phyloP scores from a whole-genome alignment of 2,888 invertebrate species.

The Pantelozetes paolii region DNA sequence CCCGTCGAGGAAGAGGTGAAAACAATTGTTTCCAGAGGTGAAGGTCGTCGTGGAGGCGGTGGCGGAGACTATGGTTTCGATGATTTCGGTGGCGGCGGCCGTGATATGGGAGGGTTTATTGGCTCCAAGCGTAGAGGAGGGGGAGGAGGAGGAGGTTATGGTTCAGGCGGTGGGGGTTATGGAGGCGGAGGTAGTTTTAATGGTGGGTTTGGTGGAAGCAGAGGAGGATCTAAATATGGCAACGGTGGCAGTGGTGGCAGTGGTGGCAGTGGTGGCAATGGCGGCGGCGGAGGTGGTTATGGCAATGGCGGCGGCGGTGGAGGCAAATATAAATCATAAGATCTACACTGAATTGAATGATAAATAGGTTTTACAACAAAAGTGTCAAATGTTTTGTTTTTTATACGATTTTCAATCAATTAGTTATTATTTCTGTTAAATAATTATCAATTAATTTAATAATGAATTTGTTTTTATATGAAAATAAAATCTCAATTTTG shows the following conservation, averaged over 20 bases:
- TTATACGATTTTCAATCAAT: too few relatives aligned
- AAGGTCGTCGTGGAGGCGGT: not conserved
- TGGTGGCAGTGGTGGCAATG: not conserved
- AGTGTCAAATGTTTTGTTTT: too few relatives aligned
- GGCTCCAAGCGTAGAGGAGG: slow-evolving; percentile 11
- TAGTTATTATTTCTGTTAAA: too few relatives aligned
- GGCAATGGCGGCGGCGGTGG: not conserved
- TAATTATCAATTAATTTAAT: too few relatives aligned
- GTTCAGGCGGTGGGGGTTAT: slow-evolving; percentile 6
- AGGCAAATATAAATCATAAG: too few relatives aligned
- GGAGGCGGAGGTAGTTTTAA: not conserved
- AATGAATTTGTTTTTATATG: too few relatives aligned
- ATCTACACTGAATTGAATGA: too few relatives aligned
- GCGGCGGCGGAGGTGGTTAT: too few relatives aligned
- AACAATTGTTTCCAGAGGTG: slow-evolving; percentile 25
- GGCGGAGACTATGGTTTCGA: slow-evolving; percentile 12
- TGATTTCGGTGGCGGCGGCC: not conserved
- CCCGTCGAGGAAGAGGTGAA: slow-evolving; percentile 10
- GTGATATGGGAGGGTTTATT: not conserved
- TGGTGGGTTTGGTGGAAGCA: not conserved
- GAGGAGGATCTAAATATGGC: not conserved
- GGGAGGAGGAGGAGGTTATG: not conserved
- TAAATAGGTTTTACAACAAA: too few relatives aligned
- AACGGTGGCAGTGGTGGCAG: not conserved
- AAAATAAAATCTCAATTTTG: too few relatives aligned